phyloP scores from a whole-genome alignment of 2,797 vertebrate genomes.

The Enteromius viviparus region DNA sequence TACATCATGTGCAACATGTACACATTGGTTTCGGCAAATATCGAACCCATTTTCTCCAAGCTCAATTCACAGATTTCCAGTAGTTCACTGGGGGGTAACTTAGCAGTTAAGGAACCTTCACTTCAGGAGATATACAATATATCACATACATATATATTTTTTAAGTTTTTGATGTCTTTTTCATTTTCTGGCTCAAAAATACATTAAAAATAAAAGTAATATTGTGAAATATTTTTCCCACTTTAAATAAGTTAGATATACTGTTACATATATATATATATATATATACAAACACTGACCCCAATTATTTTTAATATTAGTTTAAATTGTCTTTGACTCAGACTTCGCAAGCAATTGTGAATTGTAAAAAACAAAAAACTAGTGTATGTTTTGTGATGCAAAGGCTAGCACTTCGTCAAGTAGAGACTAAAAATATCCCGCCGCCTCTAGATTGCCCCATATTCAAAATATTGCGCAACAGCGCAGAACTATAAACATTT shows the following conservation, averaged over 20 bases:
- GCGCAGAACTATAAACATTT: not conserved
- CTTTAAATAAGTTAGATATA: not conserved
- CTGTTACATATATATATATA: not conserved
- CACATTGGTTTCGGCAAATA: slow-evolving; percentile 93
- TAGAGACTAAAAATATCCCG: slow-evolving; percentile 21
- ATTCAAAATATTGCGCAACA: not conserved
- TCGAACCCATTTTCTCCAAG: slow-evolving; percentile 91
- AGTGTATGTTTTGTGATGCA: too few species aligned
- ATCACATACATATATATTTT: not conserved
- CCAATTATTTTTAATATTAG: too few species aligned
- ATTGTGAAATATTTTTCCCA: not conserved
- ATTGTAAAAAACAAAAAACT: too few species aligned
- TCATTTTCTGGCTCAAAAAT: not conserved
- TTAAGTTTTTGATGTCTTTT: not conserved
- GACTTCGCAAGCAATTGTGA: too few species aligned
- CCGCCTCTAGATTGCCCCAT: not conserved
- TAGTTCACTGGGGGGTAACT: slow-evolving; percentile 89
- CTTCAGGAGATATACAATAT: not conserved
- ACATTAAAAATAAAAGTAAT: not conserved
- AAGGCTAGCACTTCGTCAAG: not conserved
- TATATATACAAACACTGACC: too few species aligned
- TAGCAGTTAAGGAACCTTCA: slow-evolving; percentile 80
- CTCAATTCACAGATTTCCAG: slow-evolving; percentile 97
- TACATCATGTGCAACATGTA: slow-evolving; percentile 99
- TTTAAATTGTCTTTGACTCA: too few species aligned